Base-by-base conservation (phyloP, 1,140 invertebrate genomes). In the Trigoniulus corallinus region DNA sequence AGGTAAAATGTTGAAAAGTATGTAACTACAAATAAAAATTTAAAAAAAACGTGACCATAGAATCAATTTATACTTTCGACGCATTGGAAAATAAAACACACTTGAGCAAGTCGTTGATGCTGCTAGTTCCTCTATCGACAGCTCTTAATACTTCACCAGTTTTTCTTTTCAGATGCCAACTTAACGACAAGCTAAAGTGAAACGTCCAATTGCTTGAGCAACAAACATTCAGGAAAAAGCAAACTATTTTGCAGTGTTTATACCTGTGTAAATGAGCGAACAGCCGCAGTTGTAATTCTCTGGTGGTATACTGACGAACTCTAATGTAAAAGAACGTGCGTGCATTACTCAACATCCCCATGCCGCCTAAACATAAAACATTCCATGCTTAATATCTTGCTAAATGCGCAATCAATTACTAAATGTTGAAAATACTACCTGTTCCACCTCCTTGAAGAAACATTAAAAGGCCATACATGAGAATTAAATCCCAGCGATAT, bases 51-150 rank as follows among this genome's bases (percentile, higher is more conserved):
- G 58, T n/a, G 43, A 57, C 18, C 48, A 23, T 56, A 12, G 7
- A 51, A 10, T 22, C 13, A n/a, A n/a, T 45, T 22, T 22, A 13
- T 45, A 12, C 21, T 12, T 20, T n/a, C 12, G 43, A 45, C 10
- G 43, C 10, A 41, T 37, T 4, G 34, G 4, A 21, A 41, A 20
- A 22, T 3, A 42, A 21, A 12, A 40, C 18, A 53, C 85, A 94
- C 61, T 82, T 88, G 0, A 97, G 74, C 4, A 97, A 70, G 67
- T 84, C 91, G 64, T 93, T 89, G 54, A 96, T 89, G 18, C 87
- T 92, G 56, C 88, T 87, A 2, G 91, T 96, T 43, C 93, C 93
- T 55, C 92, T 74, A 68, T 96, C 92, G 82, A 97, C 92, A 0
- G 96, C 78, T 50, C 88, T 70, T 0, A 96, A 67, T 15, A 97